Base-by-base conservation (phyloP, 1,140 invertebrate genomes). In the Polyergus mexicanus region DNA sequence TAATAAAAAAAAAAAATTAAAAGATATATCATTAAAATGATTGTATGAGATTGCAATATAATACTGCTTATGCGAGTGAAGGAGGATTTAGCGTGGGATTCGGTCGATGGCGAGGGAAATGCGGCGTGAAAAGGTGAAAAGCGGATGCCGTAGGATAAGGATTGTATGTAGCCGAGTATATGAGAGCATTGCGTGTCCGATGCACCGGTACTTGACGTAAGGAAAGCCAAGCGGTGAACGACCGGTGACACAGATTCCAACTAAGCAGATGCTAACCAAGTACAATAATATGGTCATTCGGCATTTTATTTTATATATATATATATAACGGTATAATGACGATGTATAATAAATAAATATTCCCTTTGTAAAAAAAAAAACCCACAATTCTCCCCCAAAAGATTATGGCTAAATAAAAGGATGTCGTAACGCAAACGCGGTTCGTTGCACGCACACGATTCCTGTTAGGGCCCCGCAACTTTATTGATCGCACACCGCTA, bases 171-270 rank as follows among this genome's bases (percentile, higher is more conserved):
- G 51, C 35, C 47, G 47, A 56, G 65, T 81, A 58, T 32, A 25
- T 28, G 75, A 56, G 44, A 65, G 38, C 65, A 66, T 83, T 83
- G 78, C 77, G 77, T 80, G 77, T n/a, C 41, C 41, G 44, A 80
- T 80, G 63, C 78, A 83, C 78, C 68, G 68, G 78, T 83, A 83
- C 68, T 58, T 83, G 78, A 68, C 66, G 78, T 83, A 83, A 83
- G 78, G 68, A 83, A 83, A 83, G 78, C 68, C 68, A 60, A 83
- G 78, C 78, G 78, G 78, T 83, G 78, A 83, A 83, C 68, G 78
- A 83, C 78, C 78, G 78, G 69, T 83, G 78, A 83, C 78, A 83
- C 78, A 83, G 68, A 83, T 83, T 38, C 68, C 68, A 62, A 54
- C 11, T 58, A 51, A 80, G 68, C 78, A 54, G 60, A 60, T 66